phyloP scores from a whole-genome alignment of 2,888 invertebrate species.

The Itoplectis maculator region DNA sequence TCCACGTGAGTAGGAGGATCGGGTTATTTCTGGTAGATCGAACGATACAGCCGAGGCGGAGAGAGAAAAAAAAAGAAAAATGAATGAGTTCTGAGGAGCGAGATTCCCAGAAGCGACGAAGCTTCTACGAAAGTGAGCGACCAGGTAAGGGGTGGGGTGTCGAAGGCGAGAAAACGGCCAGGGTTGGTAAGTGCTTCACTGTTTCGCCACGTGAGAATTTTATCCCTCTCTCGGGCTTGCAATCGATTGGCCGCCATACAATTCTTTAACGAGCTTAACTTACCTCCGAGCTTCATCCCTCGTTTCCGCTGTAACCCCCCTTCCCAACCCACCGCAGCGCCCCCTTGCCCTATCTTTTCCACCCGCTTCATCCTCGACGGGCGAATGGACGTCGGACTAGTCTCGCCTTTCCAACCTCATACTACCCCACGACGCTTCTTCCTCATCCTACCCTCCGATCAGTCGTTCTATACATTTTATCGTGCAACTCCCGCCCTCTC shows the following conservation, averaged over 20 bases:
- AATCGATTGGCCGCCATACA: constrained; percentile 74
- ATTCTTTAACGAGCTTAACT: constrained; percentile 79
- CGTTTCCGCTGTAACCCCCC: constrained; percentile 29
- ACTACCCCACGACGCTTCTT: constrained; percentile 36
- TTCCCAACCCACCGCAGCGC: constrained; percentile 24
- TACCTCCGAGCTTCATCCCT: constrained; percentile 68
- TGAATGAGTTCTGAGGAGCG: constrained; percentile 53
- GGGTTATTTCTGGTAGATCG: constrained; percentile 50
- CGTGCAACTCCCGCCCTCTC: neutral
- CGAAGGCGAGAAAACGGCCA: constrained; percentile 58
- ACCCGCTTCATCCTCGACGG: constrained; percentile 34
- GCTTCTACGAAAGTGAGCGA: constrained; percentile 39
- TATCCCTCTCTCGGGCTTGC: constrained; percentile 65
- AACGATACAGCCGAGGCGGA: constrained; percentile 45
- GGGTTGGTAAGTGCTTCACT: constrained; percentile 66
- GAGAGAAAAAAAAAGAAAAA: constrained; percentile 12
- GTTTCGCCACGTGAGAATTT: constrained; percentile 75
- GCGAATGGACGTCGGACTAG: constrained; percentile 45
- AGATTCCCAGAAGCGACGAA: constrained; percentile 54
- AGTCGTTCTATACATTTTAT: constrained; percentile 29
- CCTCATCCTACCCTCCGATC: constrained; percentile 57
- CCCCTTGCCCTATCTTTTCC: constrained; percentile 51
- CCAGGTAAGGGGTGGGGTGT: neutral
- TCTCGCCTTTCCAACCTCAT: constrained; percentile 45
- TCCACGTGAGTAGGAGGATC: constrained; percentile 31